Evolutionary conservation across 1,140 invertebrate genomes (phyloP), one percentile per base, ranked within the genome.

Genomic region (Conopomorpha cramerella): DNA sequence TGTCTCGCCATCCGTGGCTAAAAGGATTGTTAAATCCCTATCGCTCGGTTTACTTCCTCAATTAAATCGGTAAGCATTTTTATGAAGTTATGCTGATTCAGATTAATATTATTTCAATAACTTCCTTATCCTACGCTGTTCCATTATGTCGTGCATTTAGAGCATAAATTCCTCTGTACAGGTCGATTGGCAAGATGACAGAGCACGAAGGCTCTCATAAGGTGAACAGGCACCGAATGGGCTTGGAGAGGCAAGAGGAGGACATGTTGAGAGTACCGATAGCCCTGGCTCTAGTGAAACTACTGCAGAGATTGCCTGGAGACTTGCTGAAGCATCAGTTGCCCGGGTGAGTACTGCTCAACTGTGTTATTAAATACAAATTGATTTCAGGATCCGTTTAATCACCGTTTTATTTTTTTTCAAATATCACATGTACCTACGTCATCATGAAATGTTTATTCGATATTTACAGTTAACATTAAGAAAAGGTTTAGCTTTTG

Each of bases 241-340:
- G 83, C 15, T 41, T 74, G 6, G 84, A 86, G 16, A 79, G 81
- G n/a, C 88, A 91, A 47, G 93, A 97, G 51, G 90, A 95, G 45
- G 94, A 98, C 58, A 87, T 98, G 45, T 73, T 93, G 37, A 81
- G 92, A 37, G 89, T 98, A 8, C 95, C 96, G 0, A 87, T 99
- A 45, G 93, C 94, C 1, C 68, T 98, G 25, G 94, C 96, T 1
- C 81, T 96, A 45, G 91, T 98, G 0, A 97, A 97, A 60, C 57
- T 99, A 13, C 59, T 99, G 8, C 92, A 97, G 53, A 88, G 89
- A 49, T 76, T 99, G 23, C 95, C 96, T 0, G 73, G 83, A 43
- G 70, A 83, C 40, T 67, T 93, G 16, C 55, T 97, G 10, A 82
- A 90, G 23, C 67, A 81, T 31, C 90, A 93, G 74, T 66, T 98